These are phyloP conservation scores for Siphlonurus alternatus DNA, from an alignment of 2,888 invertebrate genomes.

Conservation along the genomic window DNA sequence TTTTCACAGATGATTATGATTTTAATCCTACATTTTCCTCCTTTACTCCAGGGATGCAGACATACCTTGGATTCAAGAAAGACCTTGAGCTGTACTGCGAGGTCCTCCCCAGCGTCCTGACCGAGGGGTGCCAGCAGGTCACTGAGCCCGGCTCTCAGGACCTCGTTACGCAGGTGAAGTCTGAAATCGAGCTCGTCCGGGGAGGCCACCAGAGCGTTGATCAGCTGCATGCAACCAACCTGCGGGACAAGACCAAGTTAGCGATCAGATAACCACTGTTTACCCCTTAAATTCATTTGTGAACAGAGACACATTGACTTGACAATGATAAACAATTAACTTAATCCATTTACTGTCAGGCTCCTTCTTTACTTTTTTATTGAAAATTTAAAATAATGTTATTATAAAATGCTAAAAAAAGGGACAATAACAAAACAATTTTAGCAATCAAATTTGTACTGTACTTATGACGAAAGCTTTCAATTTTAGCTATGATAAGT, in stretches of 20 bases:
- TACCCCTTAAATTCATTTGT: not conserved
- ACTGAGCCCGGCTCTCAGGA: conserved; percentile 83
- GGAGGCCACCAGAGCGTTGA: conserved; percentile 75
- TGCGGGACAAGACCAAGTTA: conserved; percentile 24
- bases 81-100: conserved; percentile 71
- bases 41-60: too few relatives aligned
- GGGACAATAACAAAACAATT: too few relatives aligned
- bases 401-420: too few relatives aligned
- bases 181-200: conserved; percentile 87
- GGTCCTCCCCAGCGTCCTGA: conserved; percentile 48
- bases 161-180: conserved; percentile 84
- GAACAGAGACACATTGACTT: conserved; percentile 3
- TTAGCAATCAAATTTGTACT: too few relatives aligned
- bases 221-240: conserved; percentile 80
- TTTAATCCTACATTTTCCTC: too few relatives aligned
- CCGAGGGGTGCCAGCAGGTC: conserved; percentile 57
- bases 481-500: too few relatives aligned
- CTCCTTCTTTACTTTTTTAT: not conserved
- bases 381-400: not conserved
- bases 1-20: not conserved
- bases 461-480: too few relatives aligned
- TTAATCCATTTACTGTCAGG: not conserved
- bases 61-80: conserved; percentile 59
- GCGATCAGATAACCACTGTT: too few relatives aligned
- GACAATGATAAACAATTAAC: not conserved